A percentile compares a stretch with the other conserved stretches of the same genome.
Conservation (phyloP, 2,797 vertebrate species). For the Pangasius sanitwongsei region DNA sequence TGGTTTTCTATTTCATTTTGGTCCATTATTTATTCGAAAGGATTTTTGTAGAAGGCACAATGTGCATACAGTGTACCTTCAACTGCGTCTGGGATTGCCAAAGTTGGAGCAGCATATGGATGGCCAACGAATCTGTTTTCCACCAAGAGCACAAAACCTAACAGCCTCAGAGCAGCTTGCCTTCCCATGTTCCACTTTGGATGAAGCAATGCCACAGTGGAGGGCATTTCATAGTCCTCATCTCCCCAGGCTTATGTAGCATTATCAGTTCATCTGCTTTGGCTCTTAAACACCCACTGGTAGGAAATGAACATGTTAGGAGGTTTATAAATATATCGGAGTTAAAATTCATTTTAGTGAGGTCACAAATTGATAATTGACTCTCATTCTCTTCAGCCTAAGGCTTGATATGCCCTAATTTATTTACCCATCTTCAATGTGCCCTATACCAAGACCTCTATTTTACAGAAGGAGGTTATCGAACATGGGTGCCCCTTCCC, state of each 20-base stretch:
- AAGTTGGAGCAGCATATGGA: conserved; percentile 40
- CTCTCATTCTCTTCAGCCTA: conserved; percentile 67
- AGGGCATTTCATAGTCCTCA: conserved; percentile 46
- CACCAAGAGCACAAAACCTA: conserved; percentile 27
- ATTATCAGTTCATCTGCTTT: conserved; percentile 41
- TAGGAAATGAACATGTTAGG: conserved; percentile 38
- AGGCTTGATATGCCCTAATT: conserved; percentile 77
- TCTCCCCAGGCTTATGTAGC: conserved; percentile 36
- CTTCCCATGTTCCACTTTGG: conserved; percentile 48
- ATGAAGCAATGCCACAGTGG: conserved; percentile 28
- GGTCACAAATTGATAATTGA: conserved; percentile 65
- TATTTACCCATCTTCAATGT: conserved; percentile 66
- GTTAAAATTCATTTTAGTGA: conserved; percentile 58
- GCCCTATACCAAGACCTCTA: conserved; percentile 66
- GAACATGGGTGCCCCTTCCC: conserved; percentile 66
- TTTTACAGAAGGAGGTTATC: conserved; percentile 75
- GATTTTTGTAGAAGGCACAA: conserved; percentile 38
- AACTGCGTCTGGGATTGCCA: conserved; percentile 30
- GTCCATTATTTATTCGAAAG: conserved; percentile 55
- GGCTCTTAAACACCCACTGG: conserved; percentile 46
- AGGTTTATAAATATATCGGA: conserved; percentile 55
- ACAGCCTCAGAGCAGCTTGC: conserved; percentile 37
- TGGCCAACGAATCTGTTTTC: conserved; percentile 36
- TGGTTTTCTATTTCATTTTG: conserved; percentile 54
- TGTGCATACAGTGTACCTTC: conserved; percentile 48